Evolutionary conservation across 2,888 invertebrate genomes (phyloP).

Genomic region (Drosophila koepferae): DNA sequence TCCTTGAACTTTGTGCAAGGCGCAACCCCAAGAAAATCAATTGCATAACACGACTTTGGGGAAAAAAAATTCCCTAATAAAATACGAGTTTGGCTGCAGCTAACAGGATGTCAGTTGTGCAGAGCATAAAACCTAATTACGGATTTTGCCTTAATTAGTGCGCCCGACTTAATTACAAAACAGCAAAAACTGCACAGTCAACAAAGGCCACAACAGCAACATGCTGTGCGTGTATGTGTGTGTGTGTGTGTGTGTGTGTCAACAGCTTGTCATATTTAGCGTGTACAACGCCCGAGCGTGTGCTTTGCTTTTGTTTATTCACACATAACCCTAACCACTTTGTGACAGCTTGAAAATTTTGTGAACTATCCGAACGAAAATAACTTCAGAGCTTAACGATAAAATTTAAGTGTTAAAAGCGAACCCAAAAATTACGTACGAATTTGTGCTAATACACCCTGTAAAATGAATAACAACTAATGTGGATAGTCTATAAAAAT

Average conservation of each 20-base stretch:
- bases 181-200: conserved; percentile 60
- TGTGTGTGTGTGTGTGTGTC: conserved; percentile 27
- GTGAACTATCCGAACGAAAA: neutral
- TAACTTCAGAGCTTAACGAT: neutral
- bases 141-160: conserved; percentile 67
- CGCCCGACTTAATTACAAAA: conserved; percentile 69
- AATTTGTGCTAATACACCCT: neutral
- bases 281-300: conserved; percentile 42
- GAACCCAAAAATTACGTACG: neutral
- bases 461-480: neutral
- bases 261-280: conserved; percentile 58
- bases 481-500: neutral
- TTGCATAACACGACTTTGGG: conserved; percentile 21
- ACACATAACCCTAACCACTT: conserved; percentile 15
- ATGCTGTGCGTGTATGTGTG: conserved; percentile 6
- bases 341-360: conserved; percentile 7
- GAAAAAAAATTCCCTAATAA: neutral
- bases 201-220: conserved; percentile 34
- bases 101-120: conserved; percentile 23
- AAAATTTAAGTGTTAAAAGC: conserved; percentile 5
- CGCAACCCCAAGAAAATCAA: conserved; percentile 44
- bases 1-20: conserved; percentile 46
- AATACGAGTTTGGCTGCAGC: conserved; percentile 1
- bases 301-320: conserved; percentile 40
- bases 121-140: conserved; percentile 63